These are phyloP conservation scores for Nasonia longicornis DNA, from an alignment of 1,140 invertebrate genomes.

Conservation along the genomic window DNA sequence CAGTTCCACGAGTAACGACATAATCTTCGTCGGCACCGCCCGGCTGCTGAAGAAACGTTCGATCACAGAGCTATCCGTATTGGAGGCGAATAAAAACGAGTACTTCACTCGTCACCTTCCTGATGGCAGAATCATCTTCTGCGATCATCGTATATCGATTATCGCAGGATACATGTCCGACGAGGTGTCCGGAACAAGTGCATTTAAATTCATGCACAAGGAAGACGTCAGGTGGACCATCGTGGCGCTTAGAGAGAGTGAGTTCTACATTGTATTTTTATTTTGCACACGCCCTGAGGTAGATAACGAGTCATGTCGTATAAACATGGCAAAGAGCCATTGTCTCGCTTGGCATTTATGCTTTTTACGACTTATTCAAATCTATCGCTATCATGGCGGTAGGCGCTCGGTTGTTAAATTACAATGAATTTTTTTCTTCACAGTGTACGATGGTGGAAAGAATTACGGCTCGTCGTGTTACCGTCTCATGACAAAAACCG, in stretches of 20 bases:
- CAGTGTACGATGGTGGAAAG: constrained; percentile 85
- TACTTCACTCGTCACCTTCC: constrained; percentile 87
- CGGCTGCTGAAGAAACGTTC: constrained; percentile 76
- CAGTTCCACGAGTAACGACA: constrained; percentile 63
- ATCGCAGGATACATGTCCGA: constrained; percentile 87
- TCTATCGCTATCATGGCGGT: neutral
- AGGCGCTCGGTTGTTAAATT: neutral
- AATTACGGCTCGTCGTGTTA: constrained; percentile 85
- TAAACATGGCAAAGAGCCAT: neutral
- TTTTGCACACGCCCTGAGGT: no score
- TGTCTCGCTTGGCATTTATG: neutral
- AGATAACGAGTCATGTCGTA: neutral
- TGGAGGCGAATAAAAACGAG: constrained; percentile 84
- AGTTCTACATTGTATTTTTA: constrained; percentile 59
- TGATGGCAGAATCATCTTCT: constrained; percentile 86
- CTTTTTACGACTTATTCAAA: neutral
- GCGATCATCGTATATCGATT: constrained; percentile 86
- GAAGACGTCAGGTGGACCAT: constrained; percentile 88
- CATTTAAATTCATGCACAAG: constrained; percentile 88
- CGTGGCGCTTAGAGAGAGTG: constrained; percentile 86
- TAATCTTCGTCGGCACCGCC: constrained; percentile 78
- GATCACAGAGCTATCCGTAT: constrained; percentile 75
- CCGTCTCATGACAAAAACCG: constrained; percentile 81
- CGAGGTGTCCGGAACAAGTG: constrained; percentile 83
- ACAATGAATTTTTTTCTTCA: constrained; percentile 48